Percentiles rank a stretch among this genome's conserved stretches.
Evolutionary conservation across 2,113 vertebrate genomes (phyloP).

Genomic region (Grus americana): DNA sequence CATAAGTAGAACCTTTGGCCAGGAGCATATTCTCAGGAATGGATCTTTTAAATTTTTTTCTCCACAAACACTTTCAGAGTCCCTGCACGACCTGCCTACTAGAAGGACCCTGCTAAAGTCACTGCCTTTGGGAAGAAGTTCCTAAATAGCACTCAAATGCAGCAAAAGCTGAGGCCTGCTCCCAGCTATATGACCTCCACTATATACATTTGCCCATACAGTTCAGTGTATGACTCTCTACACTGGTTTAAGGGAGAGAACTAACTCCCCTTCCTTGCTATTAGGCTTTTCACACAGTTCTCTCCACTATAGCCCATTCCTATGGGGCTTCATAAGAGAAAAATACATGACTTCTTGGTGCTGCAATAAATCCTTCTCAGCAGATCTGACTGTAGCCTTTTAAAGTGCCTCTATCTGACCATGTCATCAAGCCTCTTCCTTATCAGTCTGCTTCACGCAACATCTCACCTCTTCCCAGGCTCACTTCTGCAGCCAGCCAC

Average conservation of each 20-base stretch:
- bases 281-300: neutral
- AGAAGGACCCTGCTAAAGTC: neutral
- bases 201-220: neutral
- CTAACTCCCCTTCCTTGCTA: neutral
- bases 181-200: neutral
- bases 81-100: neutral
- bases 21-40: neutral
- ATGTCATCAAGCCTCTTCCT: slow-evolving; percentile 11
- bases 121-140: neutral
- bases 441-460: slow-evolving; percentile 20
- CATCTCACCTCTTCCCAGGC: neutral
- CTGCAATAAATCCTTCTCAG: neutral
- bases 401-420: neutral
- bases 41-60: neutral
- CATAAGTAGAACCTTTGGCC: neutral
- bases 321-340: neutral
- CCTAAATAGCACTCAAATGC: neutral
- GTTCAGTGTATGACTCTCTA: neutral
- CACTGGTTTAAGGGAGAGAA: neutral
- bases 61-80: neutral
- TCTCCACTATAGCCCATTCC: neutral
- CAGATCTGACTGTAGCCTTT: neutral
- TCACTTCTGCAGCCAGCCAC: neutral
- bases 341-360: neutral
- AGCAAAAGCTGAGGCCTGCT: neutral